Conservation (phyloP, 2,113 vertebrate species). For the Terrapene triunguis region DNA sequence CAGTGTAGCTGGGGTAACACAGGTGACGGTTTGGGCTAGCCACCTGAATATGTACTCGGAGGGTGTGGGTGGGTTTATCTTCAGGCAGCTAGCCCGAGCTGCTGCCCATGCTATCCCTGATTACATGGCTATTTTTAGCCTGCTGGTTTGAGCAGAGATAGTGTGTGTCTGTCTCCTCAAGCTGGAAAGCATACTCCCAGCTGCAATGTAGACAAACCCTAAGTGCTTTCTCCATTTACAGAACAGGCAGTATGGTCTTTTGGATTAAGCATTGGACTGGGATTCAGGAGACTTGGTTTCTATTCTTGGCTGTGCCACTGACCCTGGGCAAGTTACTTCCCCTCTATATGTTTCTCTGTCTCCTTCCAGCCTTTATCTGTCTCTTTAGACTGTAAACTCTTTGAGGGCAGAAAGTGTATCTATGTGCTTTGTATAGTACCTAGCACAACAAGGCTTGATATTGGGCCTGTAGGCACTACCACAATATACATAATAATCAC, state of each 20-base stretch:
- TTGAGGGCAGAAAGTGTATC: background rate
- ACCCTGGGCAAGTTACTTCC: background rate
- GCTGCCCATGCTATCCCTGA: background rate
- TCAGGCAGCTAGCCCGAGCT: background rate
- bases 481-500: background rate
- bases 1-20: background rate
- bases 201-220: background rate
- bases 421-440: background rate
- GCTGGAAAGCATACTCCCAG: background rate
- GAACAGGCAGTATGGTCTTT: background rate
- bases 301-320: slow-evolving; percentile 31
- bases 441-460: background rate
- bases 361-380: background rate
- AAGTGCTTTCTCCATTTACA: background rate
- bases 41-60: no score
- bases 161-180: background rate
- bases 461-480: background rate
- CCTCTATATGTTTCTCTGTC: slow-evolving; percentile 11
- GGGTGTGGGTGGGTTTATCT: background rate
- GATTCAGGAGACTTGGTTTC: background rate
- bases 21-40: background rate
- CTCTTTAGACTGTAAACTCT: background rate
- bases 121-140: background rate
- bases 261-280: background rate
- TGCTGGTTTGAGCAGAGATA: background rate